Percentiles rank a stretch among this genome's conserved stretches.
Evolutionary conservation across 2,888 invertebrate genomes (phyloP).

Genomic region (Labia minor): DNA sequence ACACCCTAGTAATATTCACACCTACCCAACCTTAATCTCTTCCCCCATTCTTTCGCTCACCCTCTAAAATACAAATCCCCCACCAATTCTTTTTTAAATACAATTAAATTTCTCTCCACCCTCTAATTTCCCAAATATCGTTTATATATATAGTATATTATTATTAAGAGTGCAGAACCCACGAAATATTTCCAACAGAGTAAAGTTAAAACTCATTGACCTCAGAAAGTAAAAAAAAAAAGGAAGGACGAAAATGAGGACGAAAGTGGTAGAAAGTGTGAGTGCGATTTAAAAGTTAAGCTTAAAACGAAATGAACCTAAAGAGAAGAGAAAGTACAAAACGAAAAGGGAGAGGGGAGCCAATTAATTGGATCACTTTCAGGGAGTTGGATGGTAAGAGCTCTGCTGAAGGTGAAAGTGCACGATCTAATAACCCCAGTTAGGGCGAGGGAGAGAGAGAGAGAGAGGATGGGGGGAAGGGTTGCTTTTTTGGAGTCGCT

Average conservation of each 20-base stretch:
- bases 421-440: not conserved
- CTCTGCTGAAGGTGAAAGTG: not conserved
- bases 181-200: no score
- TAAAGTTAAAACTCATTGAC: not conserved
- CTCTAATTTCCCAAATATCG: no score
- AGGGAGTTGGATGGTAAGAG: not conserved
- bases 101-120: no score
- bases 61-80: no score
- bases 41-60: no score
- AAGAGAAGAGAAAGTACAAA: not conserved
- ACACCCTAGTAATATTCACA: no score
- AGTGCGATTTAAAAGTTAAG: slow-evolving; percentile 3
- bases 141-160: no score
- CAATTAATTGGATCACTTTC: not conserved
- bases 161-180: no score
- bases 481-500: not conserved
- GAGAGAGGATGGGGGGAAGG: not conserved
- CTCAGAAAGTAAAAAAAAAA: not conserved
- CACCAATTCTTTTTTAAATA: no score
- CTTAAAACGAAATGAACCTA: not conserved
- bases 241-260: not conserved
- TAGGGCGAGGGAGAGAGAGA: no score
- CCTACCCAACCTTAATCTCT: no score
- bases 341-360: not conserved
- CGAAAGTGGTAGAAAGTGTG: not conserved